These are phyloP conservation scores for Armadillidium nasatum DNA, from an alignment of 1,140 invertebrate genomes.

Conservation along the genomic window DNA sequence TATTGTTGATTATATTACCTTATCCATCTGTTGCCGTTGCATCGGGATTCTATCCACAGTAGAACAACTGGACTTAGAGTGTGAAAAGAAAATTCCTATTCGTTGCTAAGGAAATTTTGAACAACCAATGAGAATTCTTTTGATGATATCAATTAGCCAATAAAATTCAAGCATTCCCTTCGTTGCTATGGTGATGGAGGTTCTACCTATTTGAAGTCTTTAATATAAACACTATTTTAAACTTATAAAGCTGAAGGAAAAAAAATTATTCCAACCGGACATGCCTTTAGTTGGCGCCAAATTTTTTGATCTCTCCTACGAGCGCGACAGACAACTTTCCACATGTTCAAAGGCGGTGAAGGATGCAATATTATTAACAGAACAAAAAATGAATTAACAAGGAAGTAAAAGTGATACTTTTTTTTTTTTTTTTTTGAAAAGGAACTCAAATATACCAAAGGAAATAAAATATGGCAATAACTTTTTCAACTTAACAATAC, in stretches of 20 bases:
- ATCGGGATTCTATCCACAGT: neutral
- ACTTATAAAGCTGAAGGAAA: neutral
- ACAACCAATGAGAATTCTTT: neutral
- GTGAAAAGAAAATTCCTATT: neutral
- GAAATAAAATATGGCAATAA: too few relatives aligned
- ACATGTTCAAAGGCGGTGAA: neutral
- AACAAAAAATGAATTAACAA: too few relatives aligned
- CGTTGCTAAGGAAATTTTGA: neutral
- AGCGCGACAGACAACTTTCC: neutral
- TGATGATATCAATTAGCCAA: neutral
- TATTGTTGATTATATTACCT: constrained; percentile 3
- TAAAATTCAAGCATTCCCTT: neutral
- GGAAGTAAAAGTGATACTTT: too few relatives aligned
- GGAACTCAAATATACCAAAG: too few relatives aligned
- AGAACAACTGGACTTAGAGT: too few relatives aligned
- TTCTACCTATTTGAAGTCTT: neutral
- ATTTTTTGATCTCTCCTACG: neutral
- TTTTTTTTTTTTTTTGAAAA: too few relatives aligned
- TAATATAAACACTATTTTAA: neutral
- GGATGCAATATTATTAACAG: neutral
- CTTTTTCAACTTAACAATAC: too few relatives aligned
- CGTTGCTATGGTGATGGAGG: neutral
- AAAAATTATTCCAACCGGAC: neutral
- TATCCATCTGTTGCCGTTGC: neutral
- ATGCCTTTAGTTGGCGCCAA: neutral